Evolutionary conservation across 1,140 invertebrate species (phyloP).

Genomic region (Acromyrmex echinatior): DNA sequence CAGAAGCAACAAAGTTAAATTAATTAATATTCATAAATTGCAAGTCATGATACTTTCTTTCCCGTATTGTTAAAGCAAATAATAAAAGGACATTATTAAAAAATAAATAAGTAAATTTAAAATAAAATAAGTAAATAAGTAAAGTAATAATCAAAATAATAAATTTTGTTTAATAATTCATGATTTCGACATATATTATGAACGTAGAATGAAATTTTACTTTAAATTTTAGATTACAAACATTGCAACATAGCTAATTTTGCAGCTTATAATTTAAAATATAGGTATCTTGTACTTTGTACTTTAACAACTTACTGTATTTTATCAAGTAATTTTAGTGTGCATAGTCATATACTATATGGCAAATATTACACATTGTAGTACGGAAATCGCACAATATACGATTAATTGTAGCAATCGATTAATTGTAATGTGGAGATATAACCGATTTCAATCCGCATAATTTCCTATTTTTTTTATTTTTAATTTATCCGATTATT

Average conservation of each 20-base stretch:
- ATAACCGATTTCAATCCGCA: not conserved
- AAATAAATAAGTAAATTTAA: not conserved
- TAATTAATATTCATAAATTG: slow-evolving; percentile 8
- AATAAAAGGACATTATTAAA: not conserved
- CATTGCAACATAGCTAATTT: not conserved
- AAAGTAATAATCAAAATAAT: not conserved
- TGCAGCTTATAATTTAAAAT: slow-evolving; percentile 12
- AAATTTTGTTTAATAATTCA: not conserved
- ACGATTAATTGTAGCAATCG: slow-evolving; percentile 19
- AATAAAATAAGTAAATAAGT: slow-evolving; percentile 5
- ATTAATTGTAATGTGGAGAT: slow-evolving; percentile 19
- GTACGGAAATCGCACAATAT: not conserved
- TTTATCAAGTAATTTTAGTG: not conserved
- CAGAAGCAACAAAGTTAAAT: not conserved
- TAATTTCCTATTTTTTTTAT: not conserved
- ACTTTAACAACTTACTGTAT: not conserved
- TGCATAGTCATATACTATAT: not conserved
- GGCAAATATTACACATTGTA: not conserved
- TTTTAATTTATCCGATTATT: not conserved
- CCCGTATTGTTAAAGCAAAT: not conserved
- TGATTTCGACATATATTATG: not conserved
- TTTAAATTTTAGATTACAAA: not conserved
- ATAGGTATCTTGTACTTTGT: not conserved
- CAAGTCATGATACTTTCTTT: not conserved
- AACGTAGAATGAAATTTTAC: not conserved